Evolutionary conservation across 2,888 invertebrate genomes (phyloP).

Genomic region (Stegophylla sp.): DNA sequence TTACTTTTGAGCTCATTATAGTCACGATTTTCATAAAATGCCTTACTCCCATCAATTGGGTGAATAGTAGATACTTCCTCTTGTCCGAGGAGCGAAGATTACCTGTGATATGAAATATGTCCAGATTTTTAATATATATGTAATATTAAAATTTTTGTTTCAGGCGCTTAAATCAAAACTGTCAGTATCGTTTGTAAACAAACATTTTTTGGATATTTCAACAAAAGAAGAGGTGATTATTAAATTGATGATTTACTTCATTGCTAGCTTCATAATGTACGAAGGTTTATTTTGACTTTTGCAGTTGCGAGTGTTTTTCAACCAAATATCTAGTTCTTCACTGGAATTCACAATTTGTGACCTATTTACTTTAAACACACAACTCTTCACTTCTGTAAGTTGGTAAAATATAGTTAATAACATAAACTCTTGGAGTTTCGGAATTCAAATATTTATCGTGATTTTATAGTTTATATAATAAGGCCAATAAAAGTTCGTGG

Average conservation of each 20-base stretch:
- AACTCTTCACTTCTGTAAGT: conserved; percentile 63
- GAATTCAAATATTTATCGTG: background rate
- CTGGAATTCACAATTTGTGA: conserved; percentile 63
- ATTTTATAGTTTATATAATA: too few species aligned
- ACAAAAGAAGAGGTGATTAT: conserved; percentile 61
- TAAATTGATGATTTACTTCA: background rate
- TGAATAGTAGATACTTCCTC: too few species aligned
- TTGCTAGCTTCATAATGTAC: too few species aligned
- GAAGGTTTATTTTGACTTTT: background rate
- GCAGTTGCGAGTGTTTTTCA: conserved; percentile 63
- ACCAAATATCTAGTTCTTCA: conserved; percentile 63
- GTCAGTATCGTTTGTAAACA: conserved; percentile 59
- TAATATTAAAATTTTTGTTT: background rate
- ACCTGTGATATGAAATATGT: too few species aligned
- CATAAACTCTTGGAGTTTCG: background rate
- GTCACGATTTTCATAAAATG: too few species aligned
- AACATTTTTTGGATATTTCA: conserved; percentile 56
- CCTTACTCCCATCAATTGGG: too few species aligned
- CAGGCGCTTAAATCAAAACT: conserved; percentile 60
- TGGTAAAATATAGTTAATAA: background rate
- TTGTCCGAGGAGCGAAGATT: too few species aligned
- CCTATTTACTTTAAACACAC: conserved; percentile 63
- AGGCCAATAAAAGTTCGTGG: too few species aligned
- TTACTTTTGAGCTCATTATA: too few species aligned
- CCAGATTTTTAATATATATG: too few species aligned